phyloP scores from a whole-genome alignment of 2,888 invertebrate genomes.

The Beris morrisii region DNA sequence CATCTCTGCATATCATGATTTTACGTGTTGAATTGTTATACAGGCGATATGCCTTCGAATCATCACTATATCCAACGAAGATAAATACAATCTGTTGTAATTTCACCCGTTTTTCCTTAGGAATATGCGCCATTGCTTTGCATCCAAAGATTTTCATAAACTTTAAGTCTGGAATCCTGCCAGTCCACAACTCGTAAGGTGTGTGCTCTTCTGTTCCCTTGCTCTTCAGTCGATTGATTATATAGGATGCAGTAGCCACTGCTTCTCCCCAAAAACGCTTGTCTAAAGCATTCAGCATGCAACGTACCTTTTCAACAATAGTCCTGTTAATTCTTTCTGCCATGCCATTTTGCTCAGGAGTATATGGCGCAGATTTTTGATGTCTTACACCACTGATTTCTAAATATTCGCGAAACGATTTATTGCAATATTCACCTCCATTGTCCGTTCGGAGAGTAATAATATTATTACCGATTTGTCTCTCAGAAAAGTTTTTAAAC shows the following conservation, averaged over 20 bases:
- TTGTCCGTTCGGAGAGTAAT: slow-evolving; percentile 39
- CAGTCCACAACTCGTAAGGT: slow-evolving; percentile 48
- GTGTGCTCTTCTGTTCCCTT: slow-evolving; percentile 39
- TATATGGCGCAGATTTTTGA: slow-evolving; percentile 25
- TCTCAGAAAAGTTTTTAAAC: background rate
- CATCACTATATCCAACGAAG: background rate
- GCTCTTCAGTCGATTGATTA: slow-evolving; percentile 30
- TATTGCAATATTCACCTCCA: slow-evolving; percentile 44
- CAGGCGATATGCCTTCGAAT: background rate
- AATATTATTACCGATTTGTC: background rate
- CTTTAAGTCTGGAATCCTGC: slow-evolving; percentile 44
- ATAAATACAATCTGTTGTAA: background rate
- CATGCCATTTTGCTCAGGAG: slow-evolving; percentile 24
- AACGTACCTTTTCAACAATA: too few relatives aligned
- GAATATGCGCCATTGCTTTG: slow-evolving; percentile 43
- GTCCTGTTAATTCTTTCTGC: too few relatives aligned
- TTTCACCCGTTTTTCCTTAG: slow-evolving; percentile 46
- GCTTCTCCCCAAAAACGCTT: too few relatives aligned
- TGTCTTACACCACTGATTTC: slow-evolving; percentile 15
- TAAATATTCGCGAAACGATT: too few relatives aligned
- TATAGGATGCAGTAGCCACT: too few relatives aligned
- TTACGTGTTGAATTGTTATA: background rate
- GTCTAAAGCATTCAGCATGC: too few relatives aligned
- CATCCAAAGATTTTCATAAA: slow-evolving; percentile 49
- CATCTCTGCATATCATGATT: too few relatives aligned